Evolutionary conservation across 2,888 invertebrate species (phyloP), one percentile per base, ranked within the genome.

Genomic region (Pemphredon lugubris): DNA sequence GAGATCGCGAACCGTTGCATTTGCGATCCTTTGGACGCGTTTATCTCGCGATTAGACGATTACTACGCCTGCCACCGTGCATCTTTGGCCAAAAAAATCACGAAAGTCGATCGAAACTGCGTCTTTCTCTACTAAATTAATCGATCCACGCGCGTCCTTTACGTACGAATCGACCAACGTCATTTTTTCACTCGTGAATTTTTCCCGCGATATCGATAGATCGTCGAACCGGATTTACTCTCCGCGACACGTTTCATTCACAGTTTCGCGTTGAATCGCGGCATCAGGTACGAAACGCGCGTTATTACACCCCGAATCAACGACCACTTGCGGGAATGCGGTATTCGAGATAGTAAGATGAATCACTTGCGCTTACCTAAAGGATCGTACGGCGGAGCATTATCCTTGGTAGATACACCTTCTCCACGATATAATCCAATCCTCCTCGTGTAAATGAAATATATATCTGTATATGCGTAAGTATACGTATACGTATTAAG

Each of bases 301-400:
- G 30, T 1, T 30, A 30, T 9, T 1, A n/a, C 30, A 2, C 1
- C 7, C 6, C 30, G 1, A 63, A 47, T n/a, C 20, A 45, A 50
- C 44, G 20, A 61, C 47, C 60, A 71, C 70, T 71, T 57, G 47
- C 55, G 5, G 21, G 16, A 30, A 48, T n/a, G 11, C 40, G 2
- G 1, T 18, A 13, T 39, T 13, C 4, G 1, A 7, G 21, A 13
- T n/a, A 9, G 11, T 16, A 34, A n/a, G 14, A 26, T 40, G 47
- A 16, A 21, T 34, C 54, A 72, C 75, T 42, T 21, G 6, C 75
- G 66, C 68, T 76, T 73, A 73, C 73, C 66, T 73, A 70, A 60
- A 77, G n/a, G 21, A 57, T 48, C 54, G 59, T 44, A 57, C 54
- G 32, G 30, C 40, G 23, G 50, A 32, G 55, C 72, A 73, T 80